A percentile compares a stretch with the other conserved stretches of the same genome.
phyloP scores from a whole-genome alignment of 2,113 vertebrate genomes.

The Phoenicopterus ruber region DNA sequence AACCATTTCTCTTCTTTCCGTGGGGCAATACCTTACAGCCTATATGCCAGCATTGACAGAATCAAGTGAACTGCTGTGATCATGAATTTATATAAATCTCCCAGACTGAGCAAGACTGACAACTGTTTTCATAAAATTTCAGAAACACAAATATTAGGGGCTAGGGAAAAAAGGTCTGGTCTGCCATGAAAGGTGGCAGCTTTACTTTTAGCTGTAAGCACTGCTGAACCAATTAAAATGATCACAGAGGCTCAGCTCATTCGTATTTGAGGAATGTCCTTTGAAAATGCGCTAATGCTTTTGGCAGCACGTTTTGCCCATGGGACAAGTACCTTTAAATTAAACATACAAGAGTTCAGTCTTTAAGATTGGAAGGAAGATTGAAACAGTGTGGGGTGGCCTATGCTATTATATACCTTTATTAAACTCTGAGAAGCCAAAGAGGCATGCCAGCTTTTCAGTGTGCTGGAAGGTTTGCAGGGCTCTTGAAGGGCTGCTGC shows the following conservation, averaged over 20 bases:
- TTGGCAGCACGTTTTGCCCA: not conserved
- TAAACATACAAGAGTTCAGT: not conserved
- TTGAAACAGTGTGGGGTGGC: not conserved
- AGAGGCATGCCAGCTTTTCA: not conserved
- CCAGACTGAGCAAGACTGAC: not conserved
- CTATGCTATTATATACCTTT: not conserved
- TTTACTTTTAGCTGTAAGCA: not conserved
- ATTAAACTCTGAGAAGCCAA: not conserved
- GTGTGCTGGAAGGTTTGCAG: not conserved
- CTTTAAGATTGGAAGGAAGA: conserved; percentile 12
- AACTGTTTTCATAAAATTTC: not conserved
- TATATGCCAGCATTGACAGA: not conserved
- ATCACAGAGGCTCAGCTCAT: not conserved
- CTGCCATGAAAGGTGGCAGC: not conserved
- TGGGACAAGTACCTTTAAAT: conserved; percentile 15
- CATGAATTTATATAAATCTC: not conserved
- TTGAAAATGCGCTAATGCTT: not conserved
- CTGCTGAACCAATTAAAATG: not conserved
- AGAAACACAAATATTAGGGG: not conserved
- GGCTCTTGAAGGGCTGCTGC: not conserved
- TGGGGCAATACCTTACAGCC: not conserved
- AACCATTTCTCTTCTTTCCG: not conserved
- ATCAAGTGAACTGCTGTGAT: not conserved
- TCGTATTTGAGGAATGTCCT: not conserved
- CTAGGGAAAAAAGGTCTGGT: not conserved